Base-by-base conservation (phyloP, 2,797 vertebrate genomes). In the Phylloscopus collybita region DNA sequence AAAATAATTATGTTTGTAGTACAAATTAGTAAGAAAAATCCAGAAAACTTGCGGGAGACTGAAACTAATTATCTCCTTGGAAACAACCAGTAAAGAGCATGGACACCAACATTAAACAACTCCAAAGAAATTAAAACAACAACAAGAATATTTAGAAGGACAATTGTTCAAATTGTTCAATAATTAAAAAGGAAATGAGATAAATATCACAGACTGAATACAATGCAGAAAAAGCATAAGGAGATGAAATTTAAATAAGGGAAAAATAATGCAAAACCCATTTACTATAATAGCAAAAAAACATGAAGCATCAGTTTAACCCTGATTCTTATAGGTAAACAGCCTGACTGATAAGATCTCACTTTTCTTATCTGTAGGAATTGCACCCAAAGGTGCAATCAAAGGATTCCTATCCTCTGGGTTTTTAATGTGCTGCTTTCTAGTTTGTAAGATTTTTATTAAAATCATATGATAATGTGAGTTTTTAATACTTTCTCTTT, bases 41-140 rank as follows among this genome's bases (percentile, higher is more conserved):
- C 30, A 74, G 79, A 91, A 93, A 92, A 90, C 76, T 47, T 66
- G 30, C 13, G 14, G 51, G 32, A 88, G 42, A 51, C n/a, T 65
- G 76, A 86, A 96, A 85, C 14, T 34, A 93, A 95, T 59, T 42
- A 59, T 84, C 89, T 72, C 61, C 90, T 96, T 88, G 90, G 90
- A 96, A 96, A 95, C 91, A 57, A 92, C 9, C 32, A 80, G 50
- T 71, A 67, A 93, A 93, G 36, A 90, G 59, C 32, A 69, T 1
- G 27, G 59, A 71, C 29, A 87, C 27, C 71, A 84, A 60, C 7
- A 66, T 71, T 40, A 95, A 95, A 85, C 10, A 72, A 56, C 84
- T 90, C 45, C 62, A 83, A 93, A 76, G 62, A 88, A 86, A 88
- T 78, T 89, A 90, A 65, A 96, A 88, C 20, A 73, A 59, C 6